phyloP scores from a whole-genome alignment of 1,140 invertebrate genomes.

The Sitophilus oryzae region DNA sequence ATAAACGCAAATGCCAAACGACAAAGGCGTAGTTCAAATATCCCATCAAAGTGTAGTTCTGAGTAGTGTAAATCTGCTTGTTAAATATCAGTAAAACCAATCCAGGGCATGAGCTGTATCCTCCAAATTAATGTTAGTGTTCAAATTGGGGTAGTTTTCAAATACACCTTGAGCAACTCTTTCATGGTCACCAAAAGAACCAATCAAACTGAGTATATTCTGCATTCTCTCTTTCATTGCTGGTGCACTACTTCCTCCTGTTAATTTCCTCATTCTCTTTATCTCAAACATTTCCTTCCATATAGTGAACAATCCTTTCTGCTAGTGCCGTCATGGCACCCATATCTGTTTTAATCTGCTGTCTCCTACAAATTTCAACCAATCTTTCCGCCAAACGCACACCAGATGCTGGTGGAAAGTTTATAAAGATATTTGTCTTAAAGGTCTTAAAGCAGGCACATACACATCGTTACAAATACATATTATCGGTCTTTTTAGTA shows the following conservation, averaged over 20 bases:
- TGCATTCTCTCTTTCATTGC: conserved; percentile 44
- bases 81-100: conserved; percentile 72
- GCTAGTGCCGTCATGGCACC: conserved; percentile 65
- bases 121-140: conserved; percentile 63
- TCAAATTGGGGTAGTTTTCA: conserved; percentile 79
- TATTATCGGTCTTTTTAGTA: conserved; percentile 79
- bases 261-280: conserved; percentile 42
- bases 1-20: conserved; percentile 78
- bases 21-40: conserved; percentile 75
- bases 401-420: conserved; percentile 62
- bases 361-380: conserved; percentile 59
- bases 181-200: conserved; percentile 76
- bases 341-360: conserved; percentile 67
- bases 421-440: conserved; percentile 69
- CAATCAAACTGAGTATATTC: conserved; percentile 59
- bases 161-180: conserved; percentile 73
- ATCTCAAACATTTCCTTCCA: conserved; percentile 77
- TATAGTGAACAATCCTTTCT: conserved; percentile 74
- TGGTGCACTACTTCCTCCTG: conserved; percentile 2
- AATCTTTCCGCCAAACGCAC: conserved; percentile 59
- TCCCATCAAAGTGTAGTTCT: conserved; percentile 74
- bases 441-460: conserved; percentile 70
- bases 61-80: conserved; percentile 57
- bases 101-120: conserved; percentile 61
- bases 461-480: conserved; percentile 97